Base-by-base conservation (phyloP, 2,888 invertebrate genomes). In the Cheilosia variabilis region DNA sequence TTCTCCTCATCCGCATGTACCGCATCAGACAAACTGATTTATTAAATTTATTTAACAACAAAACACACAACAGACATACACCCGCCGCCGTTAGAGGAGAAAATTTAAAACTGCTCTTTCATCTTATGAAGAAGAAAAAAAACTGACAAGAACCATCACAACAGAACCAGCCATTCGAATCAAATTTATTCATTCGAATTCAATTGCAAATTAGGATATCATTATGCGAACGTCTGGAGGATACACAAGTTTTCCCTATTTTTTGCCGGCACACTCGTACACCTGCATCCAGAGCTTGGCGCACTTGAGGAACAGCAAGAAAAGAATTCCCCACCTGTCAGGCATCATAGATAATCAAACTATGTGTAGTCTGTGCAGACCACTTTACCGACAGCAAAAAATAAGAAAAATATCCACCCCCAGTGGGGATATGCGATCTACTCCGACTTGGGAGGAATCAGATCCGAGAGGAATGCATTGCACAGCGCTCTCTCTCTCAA, bases 151-250 rank as follows among this genome's bases (percentile, higher is more conserved):
- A 24, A 13, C 7, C 31, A 34, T 31, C 68, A 43, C 34, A 68
- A 41, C 58, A 65, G 37, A 66, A 31, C n/a, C 71, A 77, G 53
- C 60, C 69, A 83, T 58, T 73, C 52, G 78, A 45, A 73, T 60
- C 31, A 76, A 71, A 77, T 71, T 43, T 65, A 66, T 77, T 72
- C 78, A 62, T 52, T 68, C 52, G 60, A 62, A 73, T 73, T 73
- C 72, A 73, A 73, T 83, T 78, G 78, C 62, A 78, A 83, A 83
- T 83, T 73, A 78, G 68, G 69, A 62, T 77, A 82, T 77, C 68
- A 71, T 82, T 72, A 71, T 71, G 60, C 47, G 45, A 77, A 60
- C 53, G 82, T 77, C 77, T 71, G 66, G 31, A 82, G 71, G 82
- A 72, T 77, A 71, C 37, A 58, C 43, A 24, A 22, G 53, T 45